Evolutionary conservation across 1,140 invertebrate genomes (phyloP).

Genomic region (Meloidogyne hapla): DNA sequence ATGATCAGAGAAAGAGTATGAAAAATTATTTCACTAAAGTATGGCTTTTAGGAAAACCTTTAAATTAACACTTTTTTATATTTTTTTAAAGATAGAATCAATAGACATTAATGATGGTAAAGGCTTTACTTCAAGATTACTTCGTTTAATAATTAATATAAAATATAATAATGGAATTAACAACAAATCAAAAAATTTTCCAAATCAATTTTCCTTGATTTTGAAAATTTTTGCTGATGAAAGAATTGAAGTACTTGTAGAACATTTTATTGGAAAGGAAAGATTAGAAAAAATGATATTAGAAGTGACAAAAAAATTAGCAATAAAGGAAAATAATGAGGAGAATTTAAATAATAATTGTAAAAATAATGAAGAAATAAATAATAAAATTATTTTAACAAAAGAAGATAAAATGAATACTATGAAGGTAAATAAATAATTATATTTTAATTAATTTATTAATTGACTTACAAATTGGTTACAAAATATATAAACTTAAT

Average conservation of each 20-base stretch:
- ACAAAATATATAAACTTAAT: no score
- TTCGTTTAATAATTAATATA: not conserved
- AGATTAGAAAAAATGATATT: not conserved
- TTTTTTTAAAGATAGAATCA: not conserved
- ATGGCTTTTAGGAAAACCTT: no score
- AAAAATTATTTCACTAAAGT: no score
- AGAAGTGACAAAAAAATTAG: not conserved
- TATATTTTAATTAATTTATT: not conserved
- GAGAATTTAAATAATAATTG: not conserved
- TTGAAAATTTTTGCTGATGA: constrained; percentile 12
- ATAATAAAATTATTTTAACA: not conserved
- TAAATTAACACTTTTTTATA: no score
- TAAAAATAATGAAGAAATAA: not conserved
- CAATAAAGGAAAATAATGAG: not conserved
- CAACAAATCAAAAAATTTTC: not conserved
- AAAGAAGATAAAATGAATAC: not conserved
- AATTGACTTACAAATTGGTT: no score
- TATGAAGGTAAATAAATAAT: not conserved
- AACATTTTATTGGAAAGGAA: constrained; percentile 18
- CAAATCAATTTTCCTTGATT: not conserved
- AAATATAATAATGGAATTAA: not conserved
- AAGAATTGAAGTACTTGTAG: constrained; percentile 3
- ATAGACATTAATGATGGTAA: constrained; percentile 15
- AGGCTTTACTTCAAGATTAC: constrained; percentile 21
- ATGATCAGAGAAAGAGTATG: no score